These are phyloP conservation scores for Thunnus maccoyii DNA, from an alignment of 2,113 vertebrate genomes.

Conservation along the genomic window DNA sequence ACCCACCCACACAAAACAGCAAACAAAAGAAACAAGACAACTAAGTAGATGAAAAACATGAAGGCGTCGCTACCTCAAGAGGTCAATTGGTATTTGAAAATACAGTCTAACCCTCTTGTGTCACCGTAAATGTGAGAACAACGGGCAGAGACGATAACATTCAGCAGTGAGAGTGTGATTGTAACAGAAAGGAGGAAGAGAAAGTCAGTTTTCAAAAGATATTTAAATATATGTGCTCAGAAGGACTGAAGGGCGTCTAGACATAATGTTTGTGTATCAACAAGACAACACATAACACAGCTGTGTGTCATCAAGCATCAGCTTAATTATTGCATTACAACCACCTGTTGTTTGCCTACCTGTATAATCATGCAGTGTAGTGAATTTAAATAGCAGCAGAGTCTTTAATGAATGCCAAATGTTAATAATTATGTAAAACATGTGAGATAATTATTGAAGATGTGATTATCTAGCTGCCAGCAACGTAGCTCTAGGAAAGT, in stretches of 20 bases:
- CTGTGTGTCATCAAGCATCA: not conserved
- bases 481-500: too few species aligned
- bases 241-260: not conserved
- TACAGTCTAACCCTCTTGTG: conserved; percentile 6
- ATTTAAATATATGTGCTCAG: not conserved
- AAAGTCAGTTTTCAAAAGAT: not conserved
- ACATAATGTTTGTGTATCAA: not conserved
- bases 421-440: too few species aligned
- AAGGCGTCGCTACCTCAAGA: not conserved
- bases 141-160: not conserved
- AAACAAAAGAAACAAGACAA: conserved; percentile 1
- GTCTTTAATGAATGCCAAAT: too few species aligned
- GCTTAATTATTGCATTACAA: not conserved
- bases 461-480: too few species aligned
- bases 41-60: not conserved
- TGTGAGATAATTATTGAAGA: too few species aligned
- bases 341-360: not conserved
- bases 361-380: too few species aligned
- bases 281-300: not conserved
- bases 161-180: not conserved
- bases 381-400: not conserved
- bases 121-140: conserved; percentile 30
- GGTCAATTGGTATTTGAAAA: conserved; percentile 26
- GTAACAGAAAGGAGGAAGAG: not conserved
- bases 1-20: conserved; percentile 29